Evolutionary conservation across 2,888 invertebrate species (phyloP), one percentile per base, ranked within the genome.

Genomic region (Meliscaeva auricollis): DNA sequence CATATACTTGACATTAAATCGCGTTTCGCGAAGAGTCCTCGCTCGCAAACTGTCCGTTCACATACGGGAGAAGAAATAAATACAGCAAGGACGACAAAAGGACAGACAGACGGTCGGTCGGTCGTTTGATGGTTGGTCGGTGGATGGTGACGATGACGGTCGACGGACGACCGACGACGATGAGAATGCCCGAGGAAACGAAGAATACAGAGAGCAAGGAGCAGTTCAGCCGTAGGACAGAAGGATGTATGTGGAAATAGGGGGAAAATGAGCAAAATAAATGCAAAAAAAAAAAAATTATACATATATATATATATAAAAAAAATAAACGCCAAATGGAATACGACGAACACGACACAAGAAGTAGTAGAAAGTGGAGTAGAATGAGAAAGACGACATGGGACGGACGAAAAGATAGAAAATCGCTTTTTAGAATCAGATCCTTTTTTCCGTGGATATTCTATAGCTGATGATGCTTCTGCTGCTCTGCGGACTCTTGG

Each of bases 1-100:
- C 81, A 85, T 64, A 81, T 77, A 85, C 85, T 85, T 81, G 85
- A 85, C 80, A 85, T 85, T 81, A 85, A 85, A 77, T 85, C 85
- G 85, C 85, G 85, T 85, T 85, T 81, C 85, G 85, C 85, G 85
- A 85, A 84, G n/a, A n/a, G 75, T 84, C 70, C 70, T 81, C 69
- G 85, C 64, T 81, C 81, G 85, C 85, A 85, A 85, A 85, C 85
- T 85, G 85, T 81, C 85, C 85, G 81, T 85, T 85, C 85, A 85
- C 85, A 81, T 81, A 80, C 81, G 66, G 66, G 81, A 56, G 85
- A 81, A 85, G 80, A 81, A 85, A 85, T 85, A 81, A 85, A 85
- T 77, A 85, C 70, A 76, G 50, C 56, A 60, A 38, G 58, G 70
- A 38, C 62, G 38, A 38, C 38, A 13, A 38, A 26, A 26, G 26